Evolutionary conservation across 2,888 invertebrate genomes (phyloP).

Genomic region (Cantharis lateralis): DNA sequence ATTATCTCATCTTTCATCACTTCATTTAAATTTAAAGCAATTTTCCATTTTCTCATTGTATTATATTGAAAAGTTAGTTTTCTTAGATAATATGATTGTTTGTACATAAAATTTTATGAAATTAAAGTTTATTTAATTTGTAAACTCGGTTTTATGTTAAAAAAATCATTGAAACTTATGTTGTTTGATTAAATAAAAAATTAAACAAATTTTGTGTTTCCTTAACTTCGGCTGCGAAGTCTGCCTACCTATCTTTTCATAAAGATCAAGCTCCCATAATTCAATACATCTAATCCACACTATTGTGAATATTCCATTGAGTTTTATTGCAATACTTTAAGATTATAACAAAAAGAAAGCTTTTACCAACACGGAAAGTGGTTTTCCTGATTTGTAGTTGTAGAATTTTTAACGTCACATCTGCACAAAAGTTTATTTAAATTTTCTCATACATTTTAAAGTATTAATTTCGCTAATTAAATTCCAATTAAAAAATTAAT

Average conservation of each 20-base stretch:
- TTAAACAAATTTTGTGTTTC: not conserved
- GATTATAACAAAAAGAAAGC: not conserved
- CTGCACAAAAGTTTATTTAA: too few species aligned
- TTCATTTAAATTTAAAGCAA: conserved; percentile 18
- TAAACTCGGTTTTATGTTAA: not conserved
- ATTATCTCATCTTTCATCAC: conserved; percentile 3
- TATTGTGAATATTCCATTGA: too few species aligned
- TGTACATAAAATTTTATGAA: conserved; percentile 22
- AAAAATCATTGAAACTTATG: not conserved
- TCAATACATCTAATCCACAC: too few species aligned
- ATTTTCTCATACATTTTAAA: too few species aligned
- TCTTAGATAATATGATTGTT: conserved; percentile 9
- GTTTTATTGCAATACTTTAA: too few species aligned
- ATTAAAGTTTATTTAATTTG: conserved; percentile 8
- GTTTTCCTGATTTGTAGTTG: not conserved
- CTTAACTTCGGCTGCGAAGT: too few species aligned
- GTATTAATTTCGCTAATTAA: too few species aligned
- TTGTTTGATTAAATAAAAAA: not conserved
- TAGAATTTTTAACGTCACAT: not conserved
- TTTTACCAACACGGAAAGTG: not conserved
- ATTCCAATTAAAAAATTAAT: too few species aligned
- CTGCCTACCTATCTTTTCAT: too few species aligned
- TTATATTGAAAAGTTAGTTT: conserved; percentile 15
- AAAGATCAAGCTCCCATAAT: too few species aligned
- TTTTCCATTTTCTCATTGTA: conserved; percentile 22